Base-by-base conservation (phyloP, 2,888 invertebrate genomes). In the Eubasilissa splendida region DNA sequence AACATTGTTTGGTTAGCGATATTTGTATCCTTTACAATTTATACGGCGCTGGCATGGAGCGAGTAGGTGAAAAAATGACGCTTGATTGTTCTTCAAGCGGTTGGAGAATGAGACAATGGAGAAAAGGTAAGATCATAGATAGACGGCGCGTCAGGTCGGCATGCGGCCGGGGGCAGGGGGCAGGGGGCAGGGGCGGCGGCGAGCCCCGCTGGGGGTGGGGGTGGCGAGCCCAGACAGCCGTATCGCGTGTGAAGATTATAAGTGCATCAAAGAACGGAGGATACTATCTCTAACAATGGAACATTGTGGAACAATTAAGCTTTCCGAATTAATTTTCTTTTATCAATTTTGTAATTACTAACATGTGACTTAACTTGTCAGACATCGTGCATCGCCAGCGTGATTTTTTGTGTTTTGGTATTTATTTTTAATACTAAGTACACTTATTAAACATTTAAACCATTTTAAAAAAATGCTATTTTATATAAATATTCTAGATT, bases 111-210 rank as follows among this genome's bases (percentile, higher is more conserved):
- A 66, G 76, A 80, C 80, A 80, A 80, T 80, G 76, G 76, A 56
- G 76, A 76, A 80, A 76, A 76, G 75, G 54, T 75, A 68, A 80
- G 80, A 80, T 80, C 31, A 33, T 56, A 42, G 80, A 80, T 80
- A 80, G 68, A 63, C 63, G 63, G 63, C 31, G 63, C 63, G 31
- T 22, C 54, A 66, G 56, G 14, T 53, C 22, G 14, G 14, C 70
- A 14, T 52, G 56, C 59, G 42, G 53, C n/a, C 7, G 33, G 31
- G 63, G 76, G 50, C 1, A 33, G n/a, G n/a, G 31, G 22, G 22
- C 31, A 31, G 22, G n/a, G 60, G 31, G 63, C 31, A 4, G 31
- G 60, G 63, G 63, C 10, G 33, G 4, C 63, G 5, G 33, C 0
- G 60, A 63, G 14, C 9, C 9, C 22, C 22, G 60, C 31, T 22